Evolutionary conservation across 1,140 invertebrate species (phyloP).

Genomic region (Drosophila orena): DNA sequence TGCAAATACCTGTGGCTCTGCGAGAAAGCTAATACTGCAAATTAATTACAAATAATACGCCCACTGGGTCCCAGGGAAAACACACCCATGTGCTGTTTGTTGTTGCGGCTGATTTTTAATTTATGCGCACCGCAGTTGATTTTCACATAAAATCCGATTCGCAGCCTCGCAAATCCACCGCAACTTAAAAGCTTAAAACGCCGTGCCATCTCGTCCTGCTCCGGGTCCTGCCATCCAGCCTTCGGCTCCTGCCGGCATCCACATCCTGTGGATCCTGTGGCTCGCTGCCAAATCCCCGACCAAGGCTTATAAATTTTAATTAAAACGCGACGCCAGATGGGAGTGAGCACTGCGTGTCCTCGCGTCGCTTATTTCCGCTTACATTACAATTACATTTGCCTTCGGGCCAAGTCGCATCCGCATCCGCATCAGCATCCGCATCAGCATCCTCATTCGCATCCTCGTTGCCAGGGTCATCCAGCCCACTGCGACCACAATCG

Average conservation of each 20-base stretch:
- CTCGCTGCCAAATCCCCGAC: slow-evolving; percentile 69
- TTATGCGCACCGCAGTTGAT: slow-evolving; percentile 80
- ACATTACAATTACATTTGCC: slow-evolving; percentile 80
- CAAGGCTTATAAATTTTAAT: slow-evolving; percentile 82
- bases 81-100: slow-evolving; percentile 20
- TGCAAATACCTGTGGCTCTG: slow-evolving; percentile 27
- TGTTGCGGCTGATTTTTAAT: slow-evolving; percentile 72
- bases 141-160: slow-evolving; percentile 75
- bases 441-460: not conserved
- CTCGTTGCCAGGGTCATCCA: slow-evolving; percentile 20
- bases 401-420: slow-evolving; percentile 23
- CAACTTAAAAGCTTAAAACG: slow-evolving; percentile 82
- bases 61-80: slow-evolving; percentile 14
- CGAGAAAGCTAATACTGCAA: slow-evolving; percentile 67
- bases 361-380: slow-evolving; percentile 76
- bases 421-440: too few species aligned
- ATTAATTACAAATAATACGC: slow-evolving; percentile 77
- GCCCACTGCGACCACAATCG: slow-evolving; percentile 10
- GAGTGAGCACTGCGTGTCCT: slow-evolving; percentile 40
- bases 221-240: not conserved
- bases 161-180: slow-evolving; percentile 72
- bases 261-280: slow-evolving; percentile 25
- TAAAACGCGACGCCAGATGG: slow-evolving; percentile 65
- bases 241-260: slow-evolving; percentile 25
- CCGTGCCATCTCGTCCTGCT: slow-evolving; percentile 37